Conservation (phyloP, 2,113 vertebrate genomes). For the Bos taurus region DNA sequence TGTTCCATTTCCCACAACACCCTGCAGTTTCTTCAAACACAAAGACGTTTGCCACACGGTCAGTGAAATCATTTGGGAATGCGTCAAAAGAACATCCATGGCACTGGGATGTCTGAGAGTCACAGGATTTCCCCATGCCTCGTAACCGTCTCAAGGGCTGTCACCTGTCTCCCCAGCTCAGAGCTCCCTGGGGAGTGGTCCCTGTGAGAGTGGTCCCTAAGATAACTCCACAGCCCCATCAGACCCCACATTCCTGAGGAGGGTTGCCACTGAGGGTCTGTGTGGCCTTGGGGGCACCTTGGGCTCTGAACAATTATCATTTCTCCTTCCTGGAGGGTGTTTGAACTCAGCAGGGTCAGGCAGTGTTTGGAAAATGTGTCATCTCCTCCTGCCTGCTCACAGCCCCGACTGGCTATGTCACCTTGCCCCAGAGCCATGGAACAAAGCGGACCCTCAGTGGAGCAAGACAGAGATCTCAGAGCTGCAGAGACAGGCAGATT, state of each 20-base stretch:
- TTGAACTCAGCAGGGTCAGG: not conserved
- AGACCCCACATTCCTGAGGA: not conserved
- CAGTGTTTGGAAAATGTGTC: not conserved
- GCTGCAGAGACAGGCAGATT: not conserved
- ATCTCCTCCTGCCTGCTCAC: not conserved
- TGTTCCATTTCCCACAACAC: constrained; percentile 35
- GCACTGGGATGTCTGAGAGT: not conserved
- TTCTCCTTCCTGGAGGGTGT: not conserved
- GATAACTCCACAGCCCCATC: not conserved
- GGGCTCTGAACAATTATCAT: not conserved
- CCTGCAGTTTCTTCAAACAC: constrained; percentile 49
- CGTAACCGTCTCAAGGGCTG: not conserved
- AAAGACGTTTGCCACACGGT: constrained; percentile 57
- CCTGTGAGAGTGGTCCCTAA: not conserved
- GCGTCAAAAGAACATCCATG: not conserved
- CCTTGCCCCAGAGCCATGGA: not conserved
- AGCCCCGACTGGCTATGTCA: not conserved
- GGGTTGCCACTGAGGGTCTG: not conserved
- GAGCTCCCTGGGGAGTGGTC: not conserved
- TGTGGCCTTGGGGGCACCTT: not conserved
- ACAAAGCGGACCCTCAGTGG: not conserved
- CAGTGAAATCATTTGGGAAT: constrained; percentile 44
- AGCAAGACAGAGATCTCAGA: not conserved
- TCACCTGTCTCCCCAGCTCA: not conserved
- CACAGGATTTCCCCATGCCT: not conserved